Base-by-base conservation (phyloP, 1,140 invertebrate species). In the Brachionus rubens region DNA sequence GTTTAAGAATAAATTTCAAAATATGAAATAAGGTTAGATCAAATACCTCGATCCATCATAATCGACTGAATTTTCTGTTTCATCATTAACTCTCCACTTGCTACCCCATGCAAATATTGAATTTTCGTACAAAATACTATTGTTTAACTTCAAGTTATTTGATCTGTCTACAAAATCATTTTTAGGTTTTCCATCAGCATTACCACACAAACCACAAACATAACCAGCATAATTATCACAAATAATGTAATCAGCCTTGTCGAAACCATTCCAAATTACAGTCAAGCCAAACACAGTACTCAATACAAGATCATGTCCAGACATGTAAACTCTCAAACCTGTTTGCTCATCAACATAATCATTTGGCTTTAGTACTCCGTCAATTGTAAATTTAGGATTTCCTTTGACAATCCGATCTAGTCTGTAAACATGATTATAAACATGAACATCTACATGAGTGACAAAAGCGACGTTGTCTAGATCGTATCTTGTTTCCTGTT, bases 181-280 rank as follows among this genome's bases (percentile, higher is more conserved):
- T 7, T 1, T 36, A 9, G 1, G 19, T 3, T 36, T 14, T 1
- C 68, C 68, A 54, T 72, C 68, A 24, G 46, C 68, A 54, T 72
- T 72, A 6, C 68, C 68, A 54, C 68, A 72, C 0, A 72, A 28
- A 40, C 68, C 68, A 54, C 68, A 72, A 9, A 72, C 46, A 48
- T 50, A 54, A 4, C 50, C 41, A 30, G 46, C 16, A 41, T 72
- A 72, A 40, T 19, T 24, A 36, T 72, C 68, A 26, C 68, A 72
- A 3, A 72, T 9, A 7, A 36, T 12, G 9, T 50, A 40, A 19
- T 72, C 36, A 14, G 68, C 68, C 33, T 54, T 48, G 24, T 72
- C 46, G 5, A 21, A 21, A 50, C 68, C 68, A 36, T 72, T 40
- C 68, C 68, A 72, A 21, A 50, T 54, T 10, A 72, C 3, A 9